Evolutionary conservation across 2,113 vertebrate genomes (phyloP).

Genomic region (Phyllostomus hastatus): DNA sequence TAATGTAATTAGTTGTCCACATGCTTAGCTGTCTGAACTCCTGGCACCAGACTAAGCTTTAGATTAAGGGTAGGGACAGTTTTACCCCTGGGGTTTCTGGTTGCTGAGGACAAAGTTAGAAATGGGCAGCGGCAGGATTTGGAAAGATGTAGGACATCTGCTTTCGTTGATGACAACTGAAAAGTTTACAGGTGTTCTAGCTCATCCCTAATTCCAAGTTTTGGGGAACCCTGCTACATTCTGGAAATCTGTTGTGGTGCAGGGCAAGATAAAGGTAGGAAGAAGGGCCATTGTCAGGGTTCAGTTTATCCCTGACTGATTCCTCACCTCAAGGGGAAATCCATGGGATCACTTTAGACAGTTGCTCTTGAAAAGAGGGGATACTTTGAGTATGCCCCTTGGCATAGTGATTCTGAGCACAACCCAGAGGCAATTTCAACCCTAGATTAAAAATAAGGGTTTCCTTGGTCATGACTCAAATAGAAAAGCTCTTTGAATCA

Average conservation of each 20-base stretch:
- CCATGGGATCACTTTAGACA: background rate
- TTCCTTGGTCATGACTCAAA: slow-evolving; percentile 51
- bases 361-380: background rate
- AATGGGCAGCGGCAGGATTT: background rate
- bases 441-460: slow-evolving; percentile 34
- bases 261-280: background rate
- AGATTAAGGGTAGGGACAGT: background rate
- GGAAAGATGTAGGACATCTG: background rate
- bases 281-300: background rate
- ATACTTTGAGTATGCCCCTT: background rate
- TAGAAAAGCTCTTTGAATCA: slow-evolving; percentile 65
- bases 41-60: background rate
- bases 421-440: slow-evolving; percentile 35
- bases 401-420: slow-evolving; percentile 24
- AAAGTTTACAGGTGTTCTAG: background rate
- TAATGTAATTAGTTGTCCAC: background rate
- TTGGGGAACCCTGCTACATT: background rate
- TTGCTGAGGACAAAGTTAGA: background rate
- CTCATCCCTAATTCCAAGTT: background rate
- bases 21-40: slow-evolving; percentile 22
- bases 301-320: background rate
- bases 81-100: background rate
- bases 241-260: background rate
- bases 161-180: background rate
- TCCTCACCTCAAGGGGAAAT: background rate